Base-by-base conservation (phyloP, 2,888 invertebrate species). In the Horisme vitalbata region DNA sequence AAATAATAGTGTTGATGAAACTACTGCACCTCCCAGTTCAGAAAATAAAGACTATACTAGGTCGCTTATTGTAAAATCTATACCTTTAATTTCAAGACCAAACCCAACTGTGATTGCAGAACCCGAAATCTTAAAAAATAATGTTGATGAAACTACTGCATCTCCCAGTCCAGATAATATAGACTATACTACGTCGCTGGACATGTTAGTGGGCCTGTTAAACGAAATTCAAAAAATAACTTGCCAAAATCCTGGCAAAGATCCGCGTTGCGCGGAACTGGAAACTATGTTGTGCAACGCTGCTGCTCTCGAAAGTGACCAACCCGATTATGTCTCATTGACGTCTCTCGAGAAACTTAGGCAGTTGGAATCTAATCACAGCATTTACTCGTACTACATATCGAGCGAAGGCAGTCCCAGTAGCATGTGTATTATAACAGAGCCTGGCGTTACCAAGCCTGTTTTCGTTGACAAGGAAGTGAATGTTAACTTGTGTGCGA, bases 151-250 rank as follows among this genome's bases (percentile, higher is more conserved):
- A n/a, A n/a, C n/a, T n/a, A n/a, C n/a, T n/a, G n/a, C 1, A n/a
- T 13, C 31, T 23, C 6, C 33, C 2, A 31, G 55, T 33, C 27
- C 50, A 24, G 65, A 68, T 7, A 49, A 47, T 41, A 55, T 80
- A 2, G 71, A 76, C 30, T 75, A 75, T 28, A 76, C 79, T 2
- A 73, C 79, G 10, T 87, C 87, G 3, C 69, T 89, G 5, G 88
- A 87, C 38, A 74, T 86, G 55, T 59, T 89, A 48, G 80, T 83
- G 2, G 78, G 79, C 8, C 68, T 89, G 31, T 65, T 89, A 33
- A 83, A 82, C 55, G 88, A 89, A 66, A 89, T 89, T 52, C 77
- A 82, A 57, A 86, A 82, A 41, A 86, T 88, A 43, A 79, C 83
- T 1, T 71, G 75, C 51, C 76, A 81, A 45, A 68, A 73, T 4